A percentile compares a stretch with the other conserved stretches of the same genome.
Evolutionary conservation across 2,888 invertebrate species (phyloP).

Genomic region (Xestoiulus laeticollis): DNA sequence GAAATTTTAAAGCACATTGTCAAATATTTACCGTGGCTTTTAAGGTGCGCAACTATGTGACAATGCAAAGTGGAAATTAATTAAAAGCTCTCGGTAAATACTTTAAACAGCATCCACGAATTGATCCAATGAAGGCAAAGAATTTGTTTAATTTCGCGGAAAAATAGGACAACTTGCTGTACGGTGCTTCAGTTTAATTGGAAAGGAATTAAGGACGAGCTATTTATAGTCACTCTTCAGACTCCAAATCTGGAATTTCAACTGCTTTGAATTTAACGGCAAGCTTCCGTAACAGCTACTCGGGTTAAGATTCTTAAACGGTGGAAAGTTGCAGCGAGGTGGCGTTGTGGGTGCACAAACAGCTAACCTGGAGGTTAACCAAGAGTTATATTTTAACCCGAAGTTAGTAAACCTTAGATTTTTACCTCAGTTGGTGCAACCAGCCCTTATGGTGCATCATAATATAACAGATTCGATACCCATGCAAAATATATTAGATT

Average conservation of each 20-base stretch:
- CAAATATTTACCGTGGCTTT: slow-evolving; percentile 10
- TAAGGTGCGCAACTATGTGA: not conserved
- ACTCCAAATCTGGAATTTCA: not conserved
- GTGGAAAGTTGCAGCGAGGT: no score
- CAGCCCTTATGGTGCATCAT: no score
- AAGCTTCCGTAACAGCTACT: no score
- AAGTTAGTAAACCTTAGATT: no score
- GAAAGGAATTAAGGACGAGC: not conserved
- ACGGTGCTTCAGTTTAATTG: not conserved
- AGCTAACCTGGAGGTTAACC: no score
- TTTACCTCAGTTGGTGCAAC: no score
- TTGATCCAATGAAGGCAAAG: slow-evolving; percentile 6
- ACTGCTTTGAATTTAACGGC: not conserved
- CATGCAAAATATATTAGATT: no score
- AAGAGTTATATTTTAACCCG: no score
- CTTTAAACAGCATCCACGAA: not conserved
- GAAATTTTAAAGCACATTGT: not conserved
- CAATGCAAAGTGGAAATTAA: not conserved
- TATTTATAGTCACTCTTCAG: not conserved
- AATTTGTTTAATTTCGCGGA: slow-evolving; percentile 13
- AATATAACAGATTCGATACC: no score
- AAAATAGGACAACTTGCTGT: slow-evolving; percentile 5
- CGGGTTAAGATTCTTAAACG: not conserved
- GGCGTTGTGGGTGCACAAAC: no score
- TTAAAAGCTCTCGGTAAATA: not conserved